Conservation (phyloP, 2,113 vertebrate species). For the Prunella himalayana region DNA sequence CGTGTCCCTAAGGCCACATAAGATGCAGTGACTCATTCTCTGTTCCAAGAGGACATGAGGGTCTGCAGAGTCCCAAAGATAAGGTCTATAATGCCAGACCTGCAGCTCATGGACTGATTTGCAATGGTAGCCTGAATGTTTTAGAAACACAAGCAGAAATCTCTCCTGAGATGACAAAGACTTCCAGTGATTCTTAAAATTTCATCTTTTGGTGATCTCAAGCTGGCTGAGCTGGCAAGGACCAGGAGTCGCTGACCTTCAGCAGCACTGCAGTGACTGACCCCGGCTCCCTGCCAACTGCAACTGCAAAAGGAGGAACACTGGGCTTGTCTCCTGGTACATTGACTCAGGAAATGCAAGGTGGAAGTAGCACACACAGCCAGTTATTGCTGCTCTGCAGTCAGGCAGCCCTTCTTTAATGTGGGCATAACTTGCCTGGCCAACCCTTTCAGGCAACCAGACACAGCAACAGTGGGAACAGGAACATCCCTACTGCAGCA, state of each 20-base stretch:
- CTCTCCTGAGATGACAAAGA: background rate
- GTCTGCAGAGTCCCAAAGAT: background rate
- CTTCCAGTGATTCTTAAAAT: background rate
- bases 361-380: background rate
- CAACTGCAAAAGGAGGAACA: background rate
- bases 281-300: background rate
- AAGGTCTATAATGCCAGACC: background rate
- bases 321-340: background rate
- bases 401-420: background rate
- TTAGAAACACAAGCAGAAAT: background rate
- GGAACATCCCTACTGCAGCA: background rate
- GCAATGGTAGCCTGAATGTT: background rate
- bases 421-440: background rate
- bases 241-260: background rate
- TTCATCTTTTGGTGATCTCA: background rate
- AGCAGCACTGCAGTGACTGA: background rate
- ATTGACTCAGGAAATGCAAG: background rate
- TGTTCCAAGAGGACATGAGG: background rate
- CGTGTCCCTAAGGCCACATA: background rate
- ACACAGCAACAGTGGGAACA: background rate
- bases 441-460: background rate
- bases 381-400: background rate
- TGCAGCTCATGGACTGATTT: background rate
- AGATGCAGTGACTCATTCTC: rapidly evolving
- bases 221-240: background rate